Evolutionary conservation across 2,797 vertebrate species (phyloP).

Genomic region (Sciaenops ocellatus): DNA sequence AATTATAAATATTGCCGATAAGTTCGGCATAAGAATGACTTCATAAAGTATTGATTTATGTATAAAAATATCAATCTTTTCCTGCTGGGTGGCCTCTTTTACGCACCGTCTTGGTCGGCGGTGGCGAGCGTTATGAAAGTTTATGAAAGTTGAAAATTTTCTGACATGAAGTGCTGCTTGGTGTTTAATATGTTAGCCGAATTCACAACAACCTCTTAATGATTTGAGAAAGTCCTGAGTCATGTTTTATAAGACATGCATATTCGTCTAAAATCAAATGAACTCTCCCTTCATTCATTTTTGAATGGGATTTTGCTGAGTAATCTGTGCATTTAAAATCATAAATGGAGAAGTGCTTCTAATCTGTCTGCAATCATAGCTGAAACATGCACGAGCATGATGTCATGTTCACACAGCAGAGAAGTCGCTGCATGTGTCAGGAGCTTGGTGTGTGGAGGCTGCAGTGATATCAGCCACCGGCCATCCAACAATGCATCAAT

Average conservation of each 20-base stretch:
- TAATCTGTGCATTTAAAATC: neutral
- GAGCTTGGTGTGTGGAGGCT: conserved; percentile 33
- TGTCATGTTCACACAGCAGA: neutral
- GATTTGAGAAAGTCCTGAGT: neutral
- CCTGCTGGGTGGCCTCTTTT: too few relatives aligned
- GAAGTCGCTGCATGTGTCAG: conserved; percentile 27
- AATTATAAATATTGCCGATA: neutral
- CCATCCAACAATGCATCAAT: conserved; percentile 37
- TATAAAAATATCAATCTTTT: neutral
- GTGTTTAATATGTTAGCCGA: neutral
- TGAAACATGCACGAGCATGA: neutral
- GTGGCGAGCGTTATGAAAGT: neutral
- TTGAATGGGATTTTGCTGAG: neutral
- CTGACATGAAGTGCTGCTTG: neutral
- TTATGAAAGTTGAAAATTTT: neutral
- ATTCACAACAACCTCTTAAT: neutral
- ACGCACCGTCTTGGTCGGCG: neutral
- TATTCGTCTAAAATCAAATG: neutral
- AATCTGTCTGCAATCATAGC: neutral
- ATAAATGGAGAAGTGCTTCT: neutral
- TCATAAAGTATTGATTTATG: neutral
- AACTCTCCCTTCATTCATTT: neutral
- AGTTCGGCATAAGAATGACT: conserved; percentile 6
- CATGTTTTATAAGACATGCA: neutral
- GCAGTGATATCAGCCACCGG: conserved; percentile 13